Evolutionary conservation across 2,888 invertebrate genomes (phyloP).

Genomic region (Dichetophora obliterata): DNA sequence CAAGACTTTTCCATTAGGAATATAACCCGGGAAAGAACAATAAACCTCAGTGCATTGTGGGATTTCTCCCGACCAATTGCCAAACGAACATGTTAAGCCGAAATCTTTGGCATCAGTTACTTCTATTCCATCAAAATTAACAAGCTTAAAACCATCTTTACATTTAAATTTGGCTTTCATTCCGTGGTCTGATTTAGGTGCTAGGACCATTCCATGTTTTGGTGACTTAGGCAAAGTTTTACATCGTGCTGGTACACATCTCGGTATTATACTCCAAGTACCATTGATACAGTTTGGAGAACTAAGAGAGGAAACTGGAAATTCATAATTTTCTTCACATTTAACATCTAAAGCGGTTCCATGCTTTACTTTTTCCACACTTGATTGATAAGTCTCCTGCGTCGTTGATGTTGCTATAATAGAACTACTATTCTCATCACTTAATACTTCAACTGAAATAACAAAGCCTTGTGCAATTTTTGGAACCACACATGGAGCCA

Average conservation of each 20-base stretch:
- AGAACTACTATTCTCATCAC: conserved; percentile 67
- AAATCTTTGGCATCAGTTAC: conserved; percentile 72
- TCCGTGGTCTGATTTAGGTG: conserved; percentile 97
- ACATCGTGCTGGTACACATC: conserved; percentile 86
- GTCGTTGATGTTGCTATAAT: conserved; percentile 58
- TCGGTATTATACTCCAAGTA: conserved; percentile 94
- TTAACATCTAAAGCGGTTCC: conserved; percentile 81
- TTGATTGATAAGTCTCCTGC: conserved; percentile 66
- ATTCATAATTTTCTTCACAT: conserved; percentile 89
- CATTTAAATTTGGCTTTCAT: conserved; percentile 95
- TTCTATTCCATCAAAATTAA: conserved; percentile 75
- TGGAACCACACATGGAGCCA: conserved; percentile 95
- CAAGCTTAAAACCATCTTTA: conserved; percentile 90
- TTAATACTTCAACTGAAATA: conserved; percentile 72
- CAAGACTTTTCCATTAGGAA: conserved; percentile 90
- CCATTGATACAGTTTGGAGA: conserved; percentile 92
- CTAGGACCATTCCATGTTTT: conserved; percentile 94
- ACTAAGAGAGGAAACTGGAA: conserved; percentile 79
- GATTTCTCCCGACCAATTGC: conserved; percentile 92
- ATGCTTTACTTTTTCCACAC: conserved; percentile 75
- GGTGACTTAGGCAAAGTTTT: conserved; percentile 87
- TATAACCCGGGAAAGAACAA: conserved; percentile 92
- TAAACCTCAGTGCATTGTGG: conserved; percentile 92
- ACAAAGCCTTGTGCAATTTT: conserved; percentile 85
- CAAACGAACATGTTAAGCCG: conserved; percentile 89